These are phyloP conservation scores for Echinometra lucunter DNA, from an alignment of 53 echinoderm and acorn worm genomes.

Conservation along the genomic window DNA sequence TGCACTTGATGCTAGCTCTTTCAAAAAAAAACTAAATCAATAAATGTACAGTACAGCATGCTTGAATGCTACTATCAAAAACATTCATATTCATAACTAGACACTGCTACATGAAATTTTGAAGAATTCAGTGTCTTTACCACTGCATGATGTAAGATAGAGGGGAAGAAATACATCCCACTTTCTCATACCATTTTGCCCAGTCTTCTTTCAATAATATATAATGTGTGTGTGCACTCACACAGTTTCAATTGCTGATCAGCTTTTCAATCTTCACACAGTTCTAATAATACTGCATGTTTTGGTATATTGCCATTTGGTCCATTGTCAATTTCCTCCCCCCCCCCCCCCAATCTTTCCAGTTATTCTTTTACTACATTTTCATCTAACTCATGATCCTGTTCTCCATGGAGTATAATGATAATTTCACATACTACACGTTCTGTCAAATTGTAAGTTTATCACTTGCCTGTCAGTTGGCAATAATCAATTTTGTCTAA, in stretches of 20 bases:
- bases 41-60: not conserved
- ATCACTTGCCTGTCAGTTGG: not conserved
- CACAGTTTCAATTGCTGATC: not conserved
- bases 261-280: too few species aligned
- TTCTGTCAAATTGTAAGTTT: too few species aligned
- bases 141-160: not conserved
- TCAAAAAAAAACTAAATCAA: not conserved
- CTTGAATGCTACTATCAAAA: not conserved
- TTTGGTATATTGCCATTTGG: too few species aligned
- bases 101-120: not conserved
- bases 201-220: not conserved
- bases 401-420: too few species aligned
- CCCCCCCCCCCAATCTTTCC: too few species aligned
- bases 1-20: too few species aligned
- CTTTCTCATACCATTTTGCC: not conserved
- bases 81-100: not conserved
- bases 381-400: too few species aligned
- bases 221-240: not conserved
- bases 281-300: too few species aligned
- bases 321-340: too few species aligned
- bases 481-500: not conserved
- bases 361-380: too few species aligned
- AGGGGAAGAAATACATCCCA: not conserved
- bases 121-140: not conserved
- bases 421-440: too few species aligned